Conservation (phyloP, 2,113 vertebrate species). For the Pterocles gutturalis region DNA sequence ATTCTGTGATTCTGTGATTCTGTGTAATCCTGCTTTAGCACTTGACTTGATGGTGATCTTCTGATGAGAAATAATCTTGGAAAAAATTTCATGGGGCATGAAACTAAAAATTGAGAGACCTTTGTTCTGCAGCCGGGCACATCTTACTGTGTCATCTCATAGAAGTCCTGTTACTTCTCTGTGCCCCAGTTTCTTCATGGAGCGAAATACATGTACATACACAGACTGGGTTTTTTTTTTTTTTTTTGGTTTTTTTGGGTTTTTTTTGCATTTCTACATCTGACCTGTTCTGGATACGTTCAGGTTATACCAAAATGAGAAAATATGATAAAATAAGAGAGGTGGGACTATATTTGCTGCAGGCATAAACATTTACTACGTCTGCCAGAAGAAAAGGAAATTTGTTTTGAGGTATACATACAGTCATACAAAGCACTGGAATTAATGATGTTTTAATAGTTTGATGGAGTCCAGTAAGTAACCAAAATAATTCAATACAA, state of each 20-base stretch:
- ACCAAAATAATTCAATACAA: background rate
- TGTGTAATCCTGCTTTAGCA: background rate
- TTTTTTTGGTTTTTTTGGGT: background rate
- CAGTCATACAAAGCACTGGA: background rate
- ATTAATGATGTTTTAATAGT: background rate
- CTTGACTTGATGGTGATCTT: background rate
- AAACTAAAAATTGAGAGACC: background rate
- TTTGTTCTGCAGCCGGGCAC: background rate
- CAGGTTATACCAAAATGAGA: background rate
- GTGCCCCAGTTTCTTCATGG: background rate
- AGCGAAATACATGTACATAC: background rate
- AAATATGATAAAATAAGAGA: background rate
- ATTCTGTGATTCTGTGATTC: too few relatives aligned
- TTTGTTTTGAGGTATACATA: background rate
- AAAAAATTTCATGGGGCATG: background rate
- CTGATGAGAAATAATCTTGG: background rate
- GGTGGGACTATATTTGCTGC: background rate
- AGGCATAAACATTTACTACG: background rate
- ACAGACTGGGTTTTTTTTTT: background rate
- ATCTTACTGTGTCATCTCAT: background rate
- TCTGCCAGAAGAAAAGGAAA: background rate
- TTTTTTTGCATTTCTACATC: background rate
- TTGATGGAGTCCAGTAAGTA: background rate
- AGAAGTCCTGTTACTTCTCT: background rate
- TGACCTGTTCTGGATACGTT: background rate